A percentile compares a stretch with the other conserved stretches of the same genome.
These are phyloP conservation scores for Lycaena phlaeas DNA, from an alignment of 2,888 invertebrate species.

Conservation along the genomic window DNA sequence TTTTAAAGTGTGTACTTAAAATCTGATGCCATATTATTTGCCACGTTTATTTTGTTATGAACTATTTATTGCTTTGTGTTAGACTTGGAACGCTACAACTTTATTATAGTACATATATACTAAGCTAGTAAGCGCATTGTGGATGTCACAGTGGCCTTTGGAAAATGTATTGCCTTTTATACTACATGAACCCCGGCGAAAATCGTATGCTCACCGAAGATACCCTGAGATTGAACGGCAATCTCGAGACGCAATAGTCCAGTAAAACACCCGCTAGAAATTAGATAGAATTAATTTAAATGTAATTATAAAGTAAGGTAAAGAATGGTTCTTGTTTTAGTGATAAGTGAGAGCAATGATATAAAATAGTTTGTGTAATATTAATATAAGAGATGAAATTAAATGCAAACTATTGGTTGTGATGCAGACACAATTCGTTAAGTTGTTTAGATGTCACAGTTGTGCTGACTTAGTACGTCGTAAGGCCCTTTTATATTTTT, in stretches of 20 bases:
- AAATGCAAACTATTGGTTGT: slow-evolving; percentile 73
- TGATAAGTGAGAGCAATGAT: slow-evolving; percentile 69
- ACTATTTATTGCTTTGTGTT: slow-evolving; percentile 47
- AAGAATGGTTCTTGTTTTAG: slow-evolving; percentile 72
- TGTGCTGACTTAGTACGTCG: slow-evolving; percentile 52
- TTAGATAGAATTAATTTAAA: slow-evolving; percentile 69
- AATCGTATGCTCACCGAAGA: slow-evolving; percentile 23
- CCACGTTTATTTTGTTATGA: slow-evolving; percentile 61
- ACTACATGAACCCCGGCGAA: slow-evolving; percentile 42
- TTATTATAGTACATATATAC: slow-evolving; percentile 46
- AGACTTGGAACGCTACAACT: slow-evolving; percentile 40
- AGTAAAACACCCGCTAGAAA: slow-evolving; percentile 65
- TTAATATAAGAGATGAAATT: slow-evolving; percentile 64
- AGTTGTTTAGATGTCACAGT: slow-evolving; percentile 65
- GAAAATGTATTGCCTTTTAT: slow-evolving; percentile 49
- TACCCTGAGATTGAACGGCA: slow-evolving; percentile 36
- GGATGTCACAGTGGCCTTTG: slow-evolving; percentile 61
- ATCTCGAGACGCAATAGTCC: slow-evolving; percentile 53
- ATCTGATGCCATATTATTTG: slow-evolving; percentile 71
- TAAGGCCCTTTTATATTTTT: slow-evolving; percentile 52
- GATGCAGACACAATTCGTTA: slow-evolving; percentile 72
- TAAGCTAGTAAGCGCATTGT: slow-evolving; percentile 61
- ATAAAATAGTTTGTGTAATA: slow-evolving; percentile 72
- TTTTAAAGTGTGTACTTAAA: slow-evolving; percentile 64
- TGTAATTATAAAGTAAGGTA: slow-evolving; percentile 68